Percentiles rank a stretch among this genome's conserved stretches.
phyloP scores from a whole-genome alignment of 2,888 invertebrate genomes.

The Kryphioiulus occultus region DNA sequence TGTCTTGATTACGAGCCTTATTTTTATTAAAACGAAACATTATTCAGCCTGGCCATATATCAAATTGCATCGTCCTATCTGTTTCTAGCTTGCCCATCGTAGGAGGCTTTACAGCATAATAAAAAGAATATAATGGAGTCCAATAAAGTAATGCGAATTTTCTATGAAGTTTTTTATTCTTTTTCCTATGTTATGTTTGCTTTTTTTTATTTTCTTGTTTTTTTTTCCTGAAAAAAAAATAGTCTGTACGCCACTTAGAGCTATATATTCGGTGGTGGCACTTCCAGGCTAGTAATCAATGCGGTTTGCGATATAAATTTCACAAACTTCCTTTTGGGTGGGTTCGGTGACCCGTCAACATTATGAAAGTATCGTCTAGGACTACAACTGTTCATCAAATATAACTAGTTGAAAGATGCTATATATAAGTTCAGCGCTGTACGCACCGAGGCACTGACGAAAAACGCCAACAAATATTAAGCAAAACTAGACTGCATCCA shows the following conservation, averaged over 20 bases:
- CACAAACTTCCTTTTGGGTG: constrained; percentile 28
- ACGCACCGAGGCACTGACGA: neutral
- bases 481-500: neutral
- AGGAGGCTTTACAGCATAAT: neutral
- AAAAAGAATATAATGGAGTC: neutral
- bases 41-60: neutral
- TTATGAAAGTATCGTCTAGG: constrained; percentile 35
- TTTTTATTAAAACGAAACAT: neutral
- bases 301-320: constrained; percentile 31
- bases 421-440: neutral
- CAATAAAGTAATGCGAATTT: constrained; percentile 7
- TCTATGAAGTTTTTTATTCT: constrained; percentile 23
- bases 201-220: neutral
- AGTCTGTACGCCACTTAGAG: neutral
- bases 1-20: neutral
- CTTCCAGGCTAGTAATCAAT: constrained; percentile 25
- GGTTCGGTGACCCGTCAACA: constrained; percentile 35
- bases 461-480: neutral
- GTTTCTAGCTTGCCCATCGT: neutral
- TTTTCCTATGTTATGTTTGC: neutral
- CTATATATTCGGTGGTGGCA: neutral
- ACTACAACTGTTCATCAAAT: constrained; percentile 35
- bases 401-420: constrained; percentile 35
- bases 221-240: neutral
- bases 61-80: neutral